Evolutionary conservation across 1,140 invertebrate genomes (phyloP), one percentile per base, ranked within the genome.

Genomic region (Brachionus plicatilis): DNA sequence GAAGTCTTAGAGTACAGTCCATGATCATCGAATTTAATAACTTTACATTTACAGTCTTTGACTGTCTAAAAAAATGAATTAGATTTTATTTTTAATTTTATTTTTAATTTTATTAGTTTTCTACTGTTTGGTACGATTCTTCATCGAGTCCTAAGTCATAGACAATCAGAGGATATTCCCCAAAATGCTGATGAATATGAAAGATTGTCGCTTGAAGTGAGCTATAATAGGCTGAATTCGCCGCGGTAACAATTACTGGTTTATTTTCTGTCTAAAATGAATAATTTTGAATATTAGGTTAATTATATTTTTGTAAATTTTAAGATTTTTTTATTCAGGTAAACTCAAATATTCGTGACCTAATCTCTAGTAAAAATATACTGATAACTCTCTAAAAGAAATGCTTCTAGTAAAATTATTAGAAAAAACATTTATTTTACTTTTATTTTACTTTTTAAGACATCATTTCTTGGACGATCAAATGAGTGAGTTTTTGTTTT

Each of bases 221-320:
- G 14, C 33, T 43, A 53, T 83, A 83, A 47, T 68, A 83, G 6
- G 41, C 45, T 72, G 60, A 72, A 83, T 83, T 53, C 2, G 80
- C 80, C 1, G 60, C 80, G 27, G 60, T 66, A 12, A 83, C 41
- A 83, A 83, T 83, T 37, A 68, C 80, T n/a, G 68, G 80, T 43
- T 83, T 72, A 43, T 83, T 33, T 24, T 56, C 3, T 56, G 5
- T 24, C 65, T 68, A 29, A 17, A 72, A 72, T 12, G 1, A 72
- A 72, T 14, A 41, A 68, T 29, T 29, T 41, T 72, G 14, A 68
- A 68, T 43, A 75, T 50, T 72, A 41, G 68, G 24, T 37, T 33
- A 68, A 68, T 17, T 24, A 65, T 20, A 20, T 9, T n/a, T 20
- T 68, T 14, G 37, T n/a, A 37, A 68, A 29, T 12, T 29, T 29